Evolutionary conservation across 2,113 vertebrate genomes (phyloP).

Genomic region (Osmerus mordax): DNA sequence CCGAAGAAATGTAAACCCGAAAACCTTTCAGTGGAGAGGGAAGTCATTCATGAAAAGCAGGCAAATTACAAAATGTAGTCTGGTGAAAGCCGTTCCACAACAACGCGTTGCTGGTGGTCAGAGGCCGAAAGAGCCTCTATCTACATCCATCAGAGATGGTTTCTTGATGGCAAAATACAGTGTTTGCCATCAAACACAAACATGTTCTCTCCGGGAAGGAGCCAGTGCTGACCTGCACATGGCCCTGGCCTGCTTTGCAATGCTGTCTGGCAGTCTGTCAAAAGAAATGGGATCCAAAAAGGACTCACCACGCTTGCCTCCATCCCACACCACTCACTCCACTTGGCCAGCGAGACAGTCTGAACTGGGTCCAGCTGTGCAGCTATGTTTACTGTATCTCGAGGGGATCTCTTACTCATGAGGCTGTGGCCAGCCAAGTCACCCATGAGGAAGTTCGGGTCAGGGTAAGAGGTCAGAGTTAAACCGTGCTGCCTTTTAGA

Average conservation of each 20-base stretch:
- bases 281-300: slow-evolving; percentile 41
- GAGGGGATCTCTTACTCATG: slow-evolving; percentile 22
- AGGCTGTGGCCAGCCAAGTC: slow-evolving; percentile 39
- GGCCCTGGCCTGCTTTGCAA: slow-evolving; percentile 24
- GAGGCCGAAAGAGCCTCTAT: background rate
- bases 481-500: no score
- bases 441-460: slow-evolving; percentile 33
- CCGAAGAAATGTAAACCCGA: slow-evolving; percentile 7
- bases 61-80: background rate
- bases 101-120: background rate
- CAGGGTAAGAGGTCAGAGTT: slow-evolving; percentile 1
- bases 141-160: background rate
- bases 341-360: slow-evolving; percentile 30
- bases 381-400: slow-evolving; percentile 27
- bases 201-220: slow-evolving; percentile 7
- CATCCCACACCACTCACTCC: slow-evolving; percentile 12
- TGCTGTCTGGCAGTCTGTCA: slow-evolving; percentile 30
- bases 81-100: background rate
- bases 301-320: slow-evolving; percentile 21
- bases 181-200: background rate
- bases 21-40: slow-evolving; percentile 3
- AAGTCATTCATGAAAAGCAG: slow-evolving; percentile 4
- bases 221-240: slow-evolving; percentile 3
- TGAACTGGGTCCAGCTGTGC: slow-evolving; percentile 38
- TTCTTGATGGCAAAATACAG: background rate